Evolutionary conservation across 2,888 invertebrate species (phyloP), one percentile per base, ranked within the genome.

Genomic region (Osmoderma eremita): DNA sequence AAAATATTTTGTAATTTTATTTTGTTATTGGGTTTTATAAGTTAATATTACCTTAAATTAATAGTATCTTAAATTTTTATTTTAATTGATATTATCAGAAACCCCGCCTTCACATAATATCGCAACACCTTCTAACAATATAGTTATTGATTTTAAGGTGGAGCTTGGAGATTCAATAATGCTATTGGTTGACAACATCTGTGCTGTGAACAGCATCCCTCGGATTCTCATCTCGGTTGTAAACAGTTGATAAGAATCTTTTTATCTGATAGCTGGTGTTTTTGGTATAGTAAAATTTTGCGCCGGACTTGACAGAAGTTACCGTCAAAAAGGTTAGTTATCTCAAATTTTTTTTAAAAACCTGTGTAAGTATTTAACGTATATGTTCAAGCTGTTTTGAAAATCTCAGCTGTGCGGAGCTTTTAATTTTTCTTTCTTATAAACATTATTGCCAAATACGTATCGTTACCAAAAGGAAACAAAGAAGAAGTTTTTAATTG

Each of bases 51-150:
- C 3, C 5, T 6, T 30, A 30, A 30, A 30, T 30, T 30, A 30
- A 50, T 50, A 17, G 13, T 50, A 18, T 30, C 10, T 30, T 1
- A 2, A 30, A 30, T 45, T 45, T 39, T 22, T 50, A 18, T 50
- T 17, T 30, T 45, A 45, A 61, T 61, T 61, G 18, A 30, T 5
- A 45, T 24, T 6, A 45, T 4, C n/a, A 17, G 15, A 48, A 58
- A 41, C 65, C 45, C 68, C 68, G 56, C 68, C 68, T 50, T 48
- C 36, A 20, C 10, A 5, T 38, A 41, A 58, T 48, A 45, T 58
- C 38, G 66, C 22, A 65, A 71, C 68, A 68, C 71, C 65, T 67
- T 67, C 68, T 66, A 65, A 72, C 72, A 73, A 73, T 69, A 65
- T 30, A 45, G 56, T 54, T 70, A 70, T 70, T 70, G 70, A 70